phyloP scores from a whole-genome alignment of 2,888 invertebrate genomes.

The Hydrotaea cyrtoneurina region DNA sequence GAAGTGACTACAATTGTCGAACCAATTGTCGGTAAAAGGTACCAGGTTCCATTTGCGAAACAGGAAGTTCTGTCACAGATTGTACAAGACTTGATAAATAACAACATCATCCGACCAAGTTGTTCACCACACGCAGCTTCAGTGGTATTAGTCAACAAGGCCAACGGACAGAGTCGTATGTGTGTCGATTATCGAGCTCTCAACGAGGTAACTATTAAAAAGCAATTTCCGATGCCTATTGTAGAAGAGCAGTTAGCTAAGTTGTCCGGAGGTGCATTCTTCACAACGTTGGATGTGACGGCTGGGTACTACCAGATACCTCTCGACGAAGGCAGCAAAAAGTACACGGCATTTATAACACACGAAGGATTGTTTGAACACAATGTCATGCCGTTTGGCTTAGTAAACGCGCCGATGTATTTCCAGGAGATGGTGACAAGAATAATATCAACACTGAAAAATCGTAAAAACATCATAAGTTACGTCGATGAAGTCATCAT shows the following conservation, averaged over 20 bases:
- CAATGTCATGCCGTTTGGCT: conserved; percentile 74
- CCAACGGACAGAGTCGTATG: conserved; percentile 71
- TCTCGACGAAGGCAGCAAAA: conserved; percentile 64
- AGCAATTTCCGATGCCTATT: conserved; percentile 76
- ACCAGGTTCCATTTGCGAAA: too few species aligned
- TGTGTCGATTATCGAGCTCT: conserved; percentile 75
- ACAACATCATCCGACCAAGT: conserved; percentile 71
- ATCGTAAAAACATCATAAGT: conserved; percentile 39
- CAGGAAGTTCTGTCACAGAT: conserved; percentile 59
- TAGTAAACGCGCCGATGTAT: conserved; percentile 73
- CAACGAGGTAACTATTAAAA: conserved; percentile 73
- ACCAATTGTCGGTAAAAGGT: too few species aligned
- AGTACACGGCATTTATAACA: conserved; percentile 44
- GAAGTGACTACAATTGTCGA: too few species aligned
- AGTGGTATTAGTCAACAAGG: conserved; percentile 73
- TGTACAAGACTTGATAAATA: conserved; percentile 54
- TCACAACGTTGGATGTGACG: conserved; percentile 47
- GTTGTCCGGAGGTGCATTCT: too few species aligned
- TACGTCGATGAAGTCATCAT: conserved; percentile 64
- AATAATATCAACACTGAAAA: conserved; percentile 35
- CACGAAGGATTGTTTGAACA: conserved; percentile 75
- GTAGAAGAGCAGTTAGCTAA: too few species aligned
- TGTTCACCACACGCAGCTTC: conserved; percentile 79
- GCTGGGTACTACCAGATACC: conserved; percentile 69
- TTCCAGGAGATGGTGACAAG: conserved; percentile 73